A percentile compares a stretch with the other conserved stretches of the same genome.
Conservation (phyloP, 2,888 invertebrate genomes). For the Diarsia brunnea region DNA sequence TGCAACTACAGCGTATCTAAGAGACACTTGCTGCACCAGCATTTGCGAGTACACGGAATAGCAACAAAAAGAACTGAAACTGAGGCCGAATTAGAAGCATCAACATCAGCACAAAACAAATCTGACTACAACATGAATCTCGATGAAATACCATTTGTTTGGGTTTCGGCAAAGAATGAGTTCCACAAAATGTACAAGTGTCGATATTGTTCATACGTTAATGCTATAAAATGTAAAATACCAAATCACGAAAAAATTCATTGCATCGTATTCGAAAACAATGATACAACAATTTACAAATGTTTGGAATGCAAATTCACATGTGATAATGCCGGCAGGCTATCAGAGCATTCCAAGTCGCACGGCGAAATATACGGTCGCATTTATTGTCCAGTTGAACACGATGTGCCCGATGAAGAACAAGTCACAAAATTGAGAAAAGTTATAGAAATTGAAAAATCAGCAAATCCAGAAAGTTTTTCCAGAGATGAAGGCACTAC, state of each 20-base stretch:
- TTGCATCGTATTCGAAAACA: constrained; percentile 87
- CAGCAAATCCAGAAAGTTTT: constrained; percentile 69
- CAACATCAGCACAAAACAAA: constrained; percentile 70
- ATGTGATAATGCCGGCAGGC: constrained; percentile 93
- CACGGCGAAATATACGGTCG: constrained; percentile 93
- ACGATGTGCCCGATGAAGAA: constrained; percentile 92
- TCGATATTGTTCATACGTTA: constrained; percentile 95
- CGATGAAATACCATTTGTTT: constrained; percentile 93
- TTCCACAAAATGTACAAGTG: constrained; percentile 96
- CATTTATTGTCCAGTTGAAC: constrained; percentile 93
- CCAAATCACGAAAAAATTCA: constrained; percentile 96
- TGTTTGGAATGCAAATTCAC: constrained; percentile 95
- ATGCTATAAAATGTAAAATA: constrained; percentile 94
- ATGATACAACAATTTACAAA: constrained; percentile 90
- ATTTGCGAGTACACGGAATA: constrained; percentile 94
- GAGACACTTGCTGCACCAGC: constrained; percentile 95
- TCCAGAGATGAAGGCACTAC: constrained; percentile 76
- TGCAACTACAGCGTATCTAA: constrained; percentile 96
- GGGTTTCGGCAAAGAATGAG: constrained; percentile 94
- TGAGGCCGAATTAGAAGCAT: constrained; percentile 84
- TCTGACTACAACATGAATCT: constrained; percentile 78
- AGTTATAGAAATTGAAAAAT: constrained; percentile 84
- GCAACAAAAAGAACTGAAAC: constrained; percentile 84
- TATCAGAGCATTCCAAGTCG: constrained; percentile 94
- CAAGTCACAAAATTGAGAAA: constrained; percentile 89